Evolutionary conservation across 2,797 vertebrate species (phyloP), one percentile per base, ranked within the genome.

Genomic region (Denticeps clupeoides): DNA sequence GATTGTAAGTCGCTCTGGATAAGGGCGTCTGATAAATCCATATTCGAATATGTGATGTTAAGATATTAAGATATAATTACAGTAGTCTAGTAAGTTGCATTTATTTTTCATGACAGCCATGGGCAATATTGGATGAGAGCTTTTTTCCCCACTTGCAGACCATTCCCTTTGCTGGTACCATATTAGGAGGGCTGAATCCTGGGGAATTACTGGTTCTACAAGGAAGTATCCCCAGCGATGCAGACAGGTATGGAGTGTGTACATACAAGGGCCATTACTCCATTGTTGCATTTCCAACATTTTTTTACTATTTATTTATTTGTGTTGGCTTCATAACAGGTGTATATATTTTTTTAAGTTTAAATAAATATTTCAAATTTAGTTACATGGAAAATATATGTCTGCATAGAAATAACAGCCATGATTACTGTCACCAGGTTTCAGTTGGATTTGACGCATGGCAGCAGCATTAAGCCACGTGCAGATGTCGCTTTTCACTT

Each of bases 401-500:
- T n/a, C n/a, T n/a, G n/a, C 9, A 18, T 13, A 13, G 2, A 19
- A 19, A 18, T 28, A 7, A 16, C 7, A 27, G 41, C 9, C 9
- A 7, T 4, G 25, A 2, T 13, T 4, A 1, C 27, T 1, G 41
- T 7, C 38, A 43, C 12, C 68, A 97, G 93, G 63, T 98, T 97
- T 71, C 92, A 97, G 73, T 71, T 98, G 28, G 92, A 98, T 51
- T 69, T 98, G 2, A 85, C 82, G 5, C 86, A 84, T 3, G 93
- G 94, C 42, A 90, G 78, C 75, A 92, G 91, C 6, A 41, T 64
- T 56, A 81, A 80, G 5, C 93, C 94, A 5, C 76, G 94, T n/a
- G 90, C 91, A 0, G 89, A 98, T 4, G 77, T 97, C 51, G 85
- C 87, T 0, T 93, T 97, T 41, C 94, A 98, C 67, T 88, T 97